Evolutionary conservation across 2,113 vertebrate genomes (phyloP), one percentile per base, ranked within the genome.

Genomic region (Scopus umbretta): DNA sequence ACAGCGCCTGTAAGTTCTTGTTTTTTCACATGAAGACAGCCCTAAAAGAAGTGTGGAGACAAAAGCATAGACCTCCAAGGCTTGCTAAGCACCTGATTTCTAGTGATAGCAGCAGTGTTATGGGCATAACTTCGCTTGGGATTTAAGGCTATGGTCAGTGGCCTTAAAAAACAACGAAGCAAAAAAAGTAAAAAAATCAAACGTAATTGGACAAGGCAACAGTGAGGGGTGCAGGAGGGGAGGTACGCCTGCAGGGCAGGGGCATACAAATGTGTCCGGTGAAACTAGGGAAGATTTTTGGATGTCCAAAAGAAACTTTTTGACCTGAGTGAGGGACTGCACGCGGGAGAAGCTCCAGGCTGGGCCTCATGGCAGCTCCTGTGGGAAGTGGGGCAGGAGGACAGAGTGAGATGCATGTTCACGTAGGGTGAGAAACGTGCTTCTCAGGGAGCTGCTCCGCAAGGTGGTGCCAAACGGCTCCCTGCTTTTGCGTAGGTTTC

Each of bases 241-340:
- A 56, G 21, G 15, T 27, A 30, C 36, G 3, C 16, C 55, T 52
- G 10, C 0, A 2, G 13, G 12, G 36, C 55, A 30, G 1, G 1
- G 7, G 3, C 14, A 7, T 43, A 23, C 10, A 49, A 55, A 63
- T 0, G 1, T 4, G 6, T 80, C 47, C 0, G 6, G 36, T 43
- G 45, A 92, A 92, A 93, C 27, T 11, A 50, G 32, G n/a, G 36
- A 66, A 70, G 58, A 36, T 56, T 53, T 92, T 55, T 40, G 9
- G 26, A 66, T 17, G 7, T 8, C 12, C 59, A 49, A 40, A 61
- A 73, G 12, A 29, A 84, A 78, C 5, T 22, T 61, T n/a, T 8
- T 53, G 55, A 49, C 36, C 11, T 11, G 27, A 40, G 34, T 0
- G 1, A 49, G 38, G 13, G 16, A 62, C 27, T 5, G 7, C 4